Percentiles rank a stretch among this genome's conserved stretches.
These are phyloP conservation scores for Gouania willdenowi DNA, from an alignment of 2,797 vertebrate species.

Conservation along the genomic window DNA sequence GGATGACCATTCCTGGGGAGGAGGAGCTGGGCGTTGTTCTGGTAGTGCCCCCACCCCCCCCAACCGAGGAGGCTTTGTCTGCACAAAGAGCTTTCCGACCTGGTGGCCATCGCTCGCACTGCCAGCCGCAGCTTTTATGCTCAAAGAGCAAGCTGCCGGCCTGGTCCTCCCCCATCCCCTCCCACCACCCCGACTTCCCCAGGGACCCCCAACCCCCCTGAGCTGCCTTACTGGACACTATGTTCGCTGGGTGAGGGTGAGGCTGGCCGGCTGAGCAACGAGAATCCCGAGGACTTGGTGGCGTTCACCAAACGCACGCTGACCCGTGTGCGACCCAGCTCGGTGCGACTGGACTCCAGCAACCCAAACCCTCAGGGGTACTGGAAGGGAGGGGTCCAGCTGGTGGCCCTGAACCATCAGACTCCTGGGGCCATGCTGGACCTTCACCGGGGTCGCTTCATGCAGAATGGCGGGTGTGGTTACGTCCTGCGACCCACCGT, in stretches of 20 bases:
- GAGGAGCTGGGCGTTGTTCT: constrained; percentile 77
- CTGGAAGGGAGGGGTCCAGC: constrained; percentile 97
- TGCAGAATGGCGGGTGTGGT: constrained; percentile 92
- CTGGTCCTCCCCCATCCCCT: constrained; percentile 64
- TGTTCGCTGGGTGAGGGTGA: constrained; percentile 94
- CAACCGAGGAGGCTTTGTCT: constrained; percentile 79
- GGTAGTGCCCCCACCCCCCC: constrained; percentile 81
- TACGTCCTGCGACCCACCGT: constrained; percentile 90
- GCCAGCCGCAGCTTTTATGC: constrained; percentile 75
- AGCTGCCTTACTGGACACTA: constrained; percentile 81
- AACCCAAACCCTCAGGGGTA: constrained; percentile 96
- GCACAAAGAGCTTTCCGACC: constrained; percentile 86
- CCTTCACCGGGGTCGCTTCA: constrained; percentile 92
- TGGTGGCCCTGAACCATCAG: constrained; percentile 97
- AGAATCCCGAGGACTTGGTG: constrained; percentile 93
- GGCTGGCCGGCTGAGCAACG: constrained; percentile 87
- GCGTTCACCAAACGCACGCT: constrained; percentile 93
- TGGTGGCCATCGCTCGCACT: constrained; percentile 78
- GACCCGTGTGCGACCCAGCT: constrained; percentile 89
- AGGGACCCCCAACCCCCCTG: constrained; percentile 51
- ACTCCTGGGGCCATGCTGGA: constrained; percentile 96
- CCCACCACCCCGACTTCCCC: constrained; percentile 69
- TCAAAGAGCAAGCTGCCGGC: constrained; percentile 55
- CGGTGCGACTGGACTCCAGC: constrained; percentile 93
- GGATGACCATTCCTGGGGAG: constrained; percentile 80